phyloP scores from a whole-genome alignment of 2,888 invertebrate genomes.

The Julus scandinavius region DNA sequence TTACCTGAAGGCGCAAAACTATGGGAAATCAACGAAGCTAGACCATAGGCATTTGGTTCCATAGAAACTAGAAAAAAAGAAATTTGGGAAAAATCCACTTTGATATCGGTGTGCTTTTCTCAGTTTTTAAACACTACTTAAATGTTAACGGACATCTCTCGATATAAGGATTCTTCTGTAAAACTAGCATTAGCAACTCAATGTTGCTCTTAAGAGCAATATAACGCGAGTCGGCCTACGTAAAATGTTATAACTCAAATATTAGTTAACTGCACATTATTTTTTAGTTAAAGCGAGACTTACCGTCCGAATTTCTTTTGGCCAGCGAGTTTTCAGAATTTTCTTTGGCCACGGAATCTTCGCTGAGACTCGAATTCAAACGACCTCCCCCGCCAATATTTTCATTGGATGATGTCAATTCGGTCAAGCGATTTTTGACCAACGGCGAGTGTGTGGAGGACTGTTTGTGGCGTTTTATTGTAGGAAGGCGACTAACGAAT shows the following conservation, averaged over 20 bases:
- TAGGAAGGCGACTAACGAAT: conserved; percentile 89
- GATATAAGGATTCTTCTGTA: not conserved
- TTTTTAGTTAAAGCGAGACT: conserved; percentile 65
- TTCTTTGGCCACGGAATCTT: conserved; percentile 78
- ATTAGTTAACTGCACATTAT: not conserved
- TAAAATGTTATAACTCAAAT: not conserved
- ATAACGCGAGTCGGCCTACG: too few species aligned
- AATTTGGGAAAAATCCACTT: conserved; percentile 40
- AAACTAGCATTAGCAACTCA: not conserved
- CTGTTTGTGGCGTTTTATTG: conserved; percentile 74
- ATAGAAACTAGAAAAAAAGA: conserved; percentile 52
- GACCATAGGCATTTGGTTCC: conserved; percentile 54
- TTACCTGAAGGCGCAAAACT: conserved; percentile 55
- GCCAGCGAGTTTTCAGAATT: conserved; percentile 77
- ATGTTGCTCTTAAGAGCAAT: too few species aligned
- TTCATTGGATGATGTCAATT: conserved; percentile 56
- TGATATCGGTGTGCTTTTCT: conserved; percentile 6
- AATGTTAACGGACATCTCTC: not conserved
- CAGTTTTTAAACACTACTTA: not conserved
- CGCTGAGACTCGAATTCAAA: conserved; percentile 79
- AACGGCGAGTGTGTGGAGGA: conserved; percentile 60
- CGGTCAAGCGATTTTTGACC: conserved; percentile 55
- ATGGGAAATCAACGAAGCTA: conserved; percentile 52
- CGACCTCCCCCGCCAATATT: conserved; percentile 59
- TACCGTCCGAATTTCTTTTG: conserved; percentile 87